Evolutionary conservation across 2,113 vertebrate species (phyloP).

Genomic region (Lonchura striata): DNA sequence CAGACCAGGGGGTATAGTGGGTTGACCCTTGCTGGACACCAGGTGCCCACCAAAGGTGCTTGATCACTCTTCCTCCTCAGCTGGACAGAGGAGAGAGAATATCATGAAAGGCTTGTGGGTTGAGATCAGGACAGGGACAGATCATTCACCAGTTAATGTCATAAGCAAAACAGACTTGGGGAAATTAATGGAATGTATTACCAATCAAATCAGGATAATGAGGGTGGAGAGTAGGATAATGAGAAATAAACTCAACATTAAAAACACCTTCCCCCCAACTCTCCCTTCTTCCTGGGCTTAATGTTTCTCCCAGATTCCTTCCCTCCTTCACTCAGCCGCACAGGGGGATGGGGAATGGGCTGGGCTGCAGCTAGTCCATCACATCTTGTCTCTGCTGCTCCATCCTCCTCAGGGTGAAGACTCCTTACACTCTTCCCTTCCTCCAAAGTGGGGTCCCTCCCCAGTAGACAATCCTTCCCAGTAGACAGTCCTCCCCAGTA

Average conservation of each 20-base stretch:
- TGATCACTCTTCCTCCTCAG: neutral
- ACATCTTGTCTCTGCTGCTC: neutral
- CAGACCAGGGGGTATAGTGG: neutral
- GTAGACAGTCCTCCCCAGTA: neutral
- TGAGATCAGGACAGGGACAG: neutral
- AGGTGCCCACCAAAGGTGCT: neutral
- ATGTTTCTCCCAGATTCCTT: neutral
- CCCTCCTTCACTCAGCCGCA: neutral
- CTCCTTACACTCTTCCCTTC: neutral
- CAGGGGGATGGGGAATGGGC: neutral
- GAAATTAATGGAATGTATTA: neutral
- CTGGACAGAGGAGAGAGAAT: neutral
- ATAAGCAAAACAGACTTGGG: neutral
- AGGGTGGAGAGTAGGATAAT: neutral
- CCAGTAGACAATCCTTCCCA: neutral
- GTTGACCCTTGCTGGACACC: neutral
- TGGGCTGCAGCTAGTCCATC: neutral
- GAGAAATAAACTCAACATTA: neutral
- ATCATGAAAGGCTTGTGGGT: neutral
- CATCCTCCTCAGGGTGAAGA: neutral
- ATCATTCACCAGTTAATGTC: neutral
- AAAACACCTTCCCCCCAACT: neutral
- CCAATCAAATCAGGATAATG: neutral
- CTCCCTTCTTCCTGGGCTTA: neutral
- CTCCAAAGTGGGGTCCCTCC: neutral